Evolutionary conservation across 1,140 invertebrate species (phyloP), one percentile per base, ranked within the genome.

Genomic region (Neodiprion lecontei): DNA sequence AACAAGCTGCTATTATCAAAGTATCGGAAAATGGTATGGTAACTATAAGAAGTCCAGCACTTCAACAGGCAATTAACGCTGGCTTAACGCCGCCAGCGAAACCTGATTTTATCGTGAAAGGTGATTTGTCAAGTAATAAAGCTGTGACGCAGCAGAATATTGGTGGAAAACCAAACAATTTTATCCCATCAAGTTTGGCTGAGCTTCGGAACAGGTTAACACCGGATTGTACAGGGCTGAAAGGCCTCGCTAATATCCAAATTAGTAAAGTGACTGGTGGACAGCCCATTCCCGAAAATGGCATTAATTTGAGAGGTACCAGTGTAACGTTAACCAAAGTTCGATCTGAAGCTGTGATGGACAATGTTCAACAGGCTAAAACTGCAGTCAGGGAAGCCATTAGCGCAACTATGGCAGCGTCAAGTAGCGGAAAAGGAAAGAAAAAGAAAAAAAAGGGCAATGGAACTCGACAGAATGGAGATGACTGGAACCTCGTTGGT

Each of bases 1-100:
- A 89, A 23, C 90, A 91, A 72, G 92, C 92, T 1, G 91, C 92
- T 0, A 93, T 94, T 74, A 93, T 93, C 79, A 93, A 92, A 78
- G 91, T 92, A 67, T 86, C 85, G 0, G 92, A 93, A 76, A 93
- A 93, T 79, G 92, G 92, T 11, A 95, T 95, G 94, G 95, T 95
- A 61, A 95, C 94, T 0, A 96, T 95, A 50, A 88, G 94, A 14
- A 95, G 94, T 87, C 94, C 94, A 1, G 88, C 87, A 1, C 73
- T 90, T n/a, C 89, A 89, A 40, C 89, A 89, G 70, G 88, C 88
- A 1, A 87, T 89, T 21, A 88, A 88, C 66, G 85, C 87, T 0
- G 88, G 88, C 7, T 73, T 88, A 5, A 83, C 85, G 3, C 84
- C 86, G 3, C 83, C 86, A 0, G 80, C 86, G 0, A 88, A 87